Base-by-base conservation (phyloP, 2,113 vertebrate genomes). In the Athene noctua region DNA sequence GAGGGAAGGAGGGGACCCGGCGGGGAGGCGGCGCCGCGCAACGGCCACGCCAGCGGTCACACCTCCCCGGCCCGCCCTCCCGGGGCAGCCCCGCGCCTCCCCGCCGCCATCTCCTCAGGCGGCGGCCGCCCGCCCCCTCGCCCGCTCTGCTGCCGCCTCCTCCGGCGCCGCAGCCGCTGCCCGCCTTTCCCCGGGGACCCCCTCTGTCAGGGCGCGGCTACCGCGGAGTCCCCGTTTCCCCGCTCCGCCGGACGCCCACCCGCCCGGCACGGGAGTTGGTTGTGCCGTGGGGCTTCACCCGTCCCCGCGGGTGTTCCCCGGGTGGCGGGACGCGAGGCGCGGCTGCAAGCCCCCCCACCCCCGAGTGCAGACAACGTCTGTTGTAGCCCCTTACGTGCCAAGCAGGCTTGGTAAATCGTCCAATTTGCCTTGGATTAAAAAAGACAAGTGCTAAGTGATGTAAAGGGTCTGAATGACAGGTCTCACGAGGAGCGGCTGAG, bases 241-340 rank as follows among this genome's bases (percentile, higher is more conserved):
- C 30, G 36, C 20, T 21, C 20, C 6, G 36, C 15, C 8, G 9
- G n/a, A 1, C 10, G 6, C 27, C 42, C 15, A 7, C 38, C 58
- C 13, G 6, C 73, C 59, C 8, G 10, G 6, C 16, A 2, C 1
- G 14, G 21, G 22, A 20, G 75, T 13, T 55, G 4, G 23, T 9
- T 10, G 1, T 3, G 19, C 5, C 75, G 6, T 6, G 16, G 55
- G 22, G 12, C 46, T 61, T 9, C n/a, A 0, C 4, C 20, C 7
- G 1, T 38, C 5, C 46, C 58, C 20, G 6, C 2, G 1, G 36
- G 27, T 15, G 15, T 6, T 17, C 10, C 21, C 40, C 12, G 6
- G 18, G 14, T 5, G 65, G 34, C 1, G 5, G 52, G 22, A 19
- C 9, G 13, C 21, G 55, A 15, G 51, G 9, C 5, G 2, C 22